Evolutionary conservation across 1,140 invertebrate species (phyloP).

Genomic region (Hypsibius dujardini): DNA sequence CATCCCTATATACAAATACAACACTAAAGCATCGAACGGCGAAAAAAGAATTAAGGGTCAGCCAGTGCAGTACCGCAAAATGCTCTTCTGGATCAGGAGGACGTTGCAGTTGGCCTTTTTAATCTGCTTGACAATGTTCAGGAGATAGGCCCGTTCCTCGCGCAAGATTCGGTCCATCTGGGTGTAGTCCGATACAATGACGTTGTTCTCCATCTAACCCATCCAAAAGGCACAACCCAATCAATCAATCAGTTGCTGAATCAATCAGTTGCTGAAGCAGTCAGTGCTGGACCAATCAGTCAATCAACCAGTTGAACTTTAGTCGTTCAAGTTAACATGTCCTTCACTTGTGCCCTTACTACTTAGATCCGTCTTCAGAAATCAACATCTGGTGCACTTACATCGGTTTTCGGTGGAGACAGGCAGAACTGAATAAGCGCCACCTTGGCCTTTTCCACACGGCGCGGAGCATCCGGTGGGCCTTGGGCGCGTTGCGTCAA

Average conservation of each 20-base stretch:
- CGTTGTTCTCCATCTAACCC: conserved; percentile 83
- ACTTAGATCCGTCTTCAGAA: no score
- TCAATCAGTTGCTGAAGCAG: no score
- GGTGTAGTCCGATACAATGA: conserved; percentile 92
- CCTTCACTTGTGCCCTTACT: no score
- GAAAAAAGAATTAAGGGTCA: conserved; percentile 22
- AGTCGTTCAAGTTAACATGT: no score
- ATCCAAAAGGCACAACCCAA: conserved; percentile 14
- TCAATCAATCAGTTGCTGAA: conserved; percentile 16
- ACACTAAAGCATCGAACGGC: conserved; percentile 22
- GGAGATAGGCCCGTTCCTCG: conserved; percentile 90
- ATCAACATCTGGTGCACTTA: conserved; percentile 34
- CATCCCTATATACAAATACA: conserved; percentile 47
- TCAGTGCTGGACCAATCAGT: no score
- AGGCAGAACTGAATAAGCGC: conserved; percentile 98
- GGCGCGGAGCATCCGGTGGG: conserved; percentile 65
- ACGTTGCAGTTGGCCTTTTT: conserved; percentile 97
- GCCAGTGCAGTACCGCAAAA: conserved; percentile 50
- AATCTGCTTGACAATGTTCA: conserved; percentile 97
- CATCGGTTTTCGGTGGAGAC: conserved; percentile 96
- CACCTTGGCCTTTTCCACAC: conserved; percentile 93
- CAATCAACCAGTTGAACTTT: no score
- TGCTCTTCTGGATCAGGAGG: conserved; percentile 93
- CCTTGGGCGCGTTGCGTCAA: conserved; percentile 75
- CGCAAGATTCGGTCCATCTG: conserved; percentile 97